These are phyloP conservation scores for Acronicta alni DNA, from an alignment of 2,888 invertebrate species.

Conservation along the genomic window DNA sequence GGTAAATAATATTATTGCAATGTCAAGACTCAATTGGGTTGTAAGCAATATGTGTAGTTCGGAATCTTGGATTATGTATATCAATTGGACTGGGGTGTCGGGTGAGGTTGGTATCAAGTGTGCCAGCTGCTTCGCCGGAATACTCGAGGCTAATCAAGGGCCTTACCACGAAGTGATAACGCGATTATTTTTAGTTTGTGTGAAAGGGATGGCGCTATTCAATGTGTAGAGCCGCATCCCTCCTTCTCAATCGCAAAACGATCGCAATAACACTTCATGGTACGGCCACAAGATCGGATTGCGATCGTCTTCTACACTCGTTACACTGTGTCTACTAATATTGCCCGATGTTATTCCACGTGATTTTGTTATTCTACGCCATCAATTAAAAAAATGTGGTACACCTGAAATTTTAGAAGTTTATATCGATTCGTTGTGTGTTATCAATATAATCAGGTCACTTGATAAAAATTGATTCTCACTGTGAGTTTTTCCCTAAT, in stretches of 20 bases:
- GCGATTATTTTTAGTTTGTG: no score
- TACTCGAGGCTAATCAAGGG: constrained; percentile 44
- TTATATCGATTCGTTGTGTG: constrained; percentile 23
- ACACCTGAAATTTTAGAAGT: constrained; percentile 24
- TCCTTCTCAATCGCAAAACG: no score
- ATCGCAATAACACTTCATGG: no score
- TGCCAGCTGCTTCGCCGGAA: constrained; percentile 31
- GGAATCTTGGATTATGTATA: constrained; percentile 71
- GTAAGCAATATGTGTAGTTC: constrained; percentile 66
- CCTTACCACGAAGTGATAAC: no score
- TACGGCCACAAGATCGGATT: constrained; percentile 44
- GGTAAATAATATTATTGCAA: constrained; percentile 76
- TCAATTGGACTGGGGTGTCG: constrained; percentile 64
- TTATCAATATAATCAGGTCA: constrained; percentile 13
- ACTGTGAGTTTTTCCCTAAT: neutral
- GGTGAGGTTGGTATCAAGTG: constrained; percentile 46
- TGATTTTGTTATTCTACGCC: constrained; percentile 42
- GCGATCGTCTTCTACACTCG: constrained; percentile 29
- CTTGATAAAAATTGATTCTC: constrained; percentile 3
- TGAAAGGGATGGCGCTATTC: no score
- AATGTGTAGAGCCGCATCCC: no score
- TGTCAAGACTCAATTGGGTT: constrained; percentile 80
- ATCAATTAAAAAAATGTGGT: constrained; percentile 25
- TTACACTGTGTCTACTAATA: constrained; percentile 29
- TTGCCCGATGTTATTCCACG: constrained; percentile 34